Evolutionary conservation across 2,113 vertebrate genomes (phyloP).

Genomic region (Ictidomys tridecemlineatus): DNA sequence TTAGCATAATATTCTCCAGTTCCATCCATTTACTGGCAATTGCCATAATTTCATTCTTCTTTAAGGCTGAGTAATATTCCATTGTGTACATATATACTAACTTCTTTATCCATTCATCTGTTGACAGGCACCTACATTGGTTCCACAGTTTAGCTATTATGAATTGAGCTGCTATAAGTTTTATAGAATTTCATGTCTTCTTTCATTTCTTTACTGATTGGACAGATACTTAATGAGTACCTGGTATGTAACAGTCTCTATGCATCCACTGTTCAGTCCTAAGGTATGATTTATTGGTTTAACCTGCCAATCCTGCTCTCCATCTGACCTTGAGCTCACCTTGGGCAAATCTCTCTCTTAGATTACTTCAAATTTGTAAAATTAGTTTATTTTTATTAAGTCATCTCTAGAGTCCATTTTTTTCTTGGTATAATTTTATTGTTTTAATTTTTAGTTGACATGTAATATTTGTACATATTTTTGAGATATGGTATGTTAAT

Average conservation of each 20-base stretch:
- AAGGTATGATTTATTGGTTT: not conserved
- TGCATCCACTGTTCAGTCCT: not conserved
- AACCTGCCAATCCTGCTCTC: not conserved
- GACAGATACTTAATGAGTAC: not conserved
- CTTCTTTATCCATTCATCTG: no score
- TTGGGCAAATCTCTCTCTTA: not conserved
- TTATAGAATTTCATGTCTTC: not conserved
- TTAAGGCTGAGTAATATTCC: no score
- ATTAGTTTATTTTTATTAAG: not conserved
- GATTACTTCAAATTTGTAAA: conserved; percentile 27
- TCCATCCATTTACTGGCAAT: no score
- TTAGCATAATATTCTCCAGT: no score
- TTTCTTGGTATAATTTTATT: not conserved
- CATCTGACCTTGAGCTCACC: not conserved
- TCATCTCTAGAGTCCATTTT: not conserved
- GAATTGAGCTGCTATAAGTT: no score
- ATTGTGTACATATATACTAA: no score
- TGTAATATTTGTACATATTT: not conserved
- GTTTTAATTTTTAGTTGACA: not conserved
- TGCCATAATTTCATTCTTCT: no score
- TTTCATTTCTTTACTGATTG: not conserved
- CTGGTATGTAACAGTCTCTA: not conserved
- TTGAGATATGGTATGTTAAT: not conserved
- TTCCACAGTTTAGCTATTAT: no score
- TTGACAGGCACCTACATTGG: no score